These are phyloP conservation scores for Drymonia ruficornis DNA, from an alignment of 2,888 invertebrate species.

Conservation along the genomic window DNA sequence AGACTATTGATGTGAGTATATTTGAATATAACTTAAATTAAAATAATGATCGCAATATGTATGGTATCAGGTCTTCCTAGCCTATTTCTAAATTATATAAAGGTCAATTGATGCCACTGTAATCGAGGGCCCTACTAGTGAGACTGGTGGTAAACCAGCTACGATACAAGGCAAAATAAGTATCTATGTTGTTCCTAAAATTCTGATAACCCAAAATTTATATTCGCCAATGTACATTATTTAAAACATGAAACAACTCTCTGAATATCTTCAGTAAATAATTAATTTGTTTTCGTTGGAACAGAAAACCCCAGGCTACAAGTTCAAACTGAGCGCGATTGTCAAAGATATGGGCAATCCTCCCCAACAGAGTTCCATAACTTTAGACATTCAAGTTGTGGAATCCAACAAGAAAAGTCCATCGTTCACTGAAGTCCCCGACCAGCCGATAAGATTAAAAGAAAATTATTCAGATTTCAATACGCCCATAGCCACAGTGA, in stretches of 20 bases:
- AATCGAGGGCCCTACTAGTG: too few species aligned
- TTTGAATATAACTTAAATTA: background rate
- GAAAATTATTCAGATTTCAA: slow-evolving; percentile 91
- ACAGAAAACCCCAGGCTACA: slow-evolving; percentile 86
- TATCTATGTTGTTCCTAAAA: background rate
- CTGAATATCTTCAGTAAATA: background rate
- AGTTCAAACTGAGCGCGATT: slow-evolving; percentile 88
- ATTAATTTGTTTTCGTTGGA: slow-evolving; percentile 38
- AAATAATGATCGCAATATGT: too few species aligned
- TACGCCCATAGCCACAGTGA: slow-evolving; percentile 87
- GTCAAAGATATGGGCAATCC: slow-evolving; percentile 91
- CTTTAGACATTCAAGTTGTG: slow-evolving; percentile 93
- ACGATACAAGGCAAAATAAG: too few species aligned
- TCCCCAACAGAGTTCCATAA: slow-evolving; percentile 88
- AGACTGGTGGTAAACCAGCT: too few species aligned
- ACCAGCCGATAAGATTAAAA: slow-evolving; percentile 86
- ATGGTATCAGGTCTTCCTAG: too few species aligned
- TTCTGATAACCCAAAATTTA: background rate
- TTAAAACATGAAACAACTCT: background rate
- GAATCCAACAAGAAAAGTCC: slow-evolving; percentile 95
- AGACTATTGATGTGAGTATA: slow-evolving; percentile 86
- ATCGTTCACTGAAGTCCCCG: slow-evolving; percentile 86
- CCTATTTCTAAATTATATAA: too few species aligned
- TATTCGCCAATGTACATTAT: background rate
- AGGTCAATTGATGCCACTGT: too few species aligned